Evolutionary conservation across 2,113 vertebrate species (phyloP).

Genomic region (Dasyurus viverrinus): DNA sequence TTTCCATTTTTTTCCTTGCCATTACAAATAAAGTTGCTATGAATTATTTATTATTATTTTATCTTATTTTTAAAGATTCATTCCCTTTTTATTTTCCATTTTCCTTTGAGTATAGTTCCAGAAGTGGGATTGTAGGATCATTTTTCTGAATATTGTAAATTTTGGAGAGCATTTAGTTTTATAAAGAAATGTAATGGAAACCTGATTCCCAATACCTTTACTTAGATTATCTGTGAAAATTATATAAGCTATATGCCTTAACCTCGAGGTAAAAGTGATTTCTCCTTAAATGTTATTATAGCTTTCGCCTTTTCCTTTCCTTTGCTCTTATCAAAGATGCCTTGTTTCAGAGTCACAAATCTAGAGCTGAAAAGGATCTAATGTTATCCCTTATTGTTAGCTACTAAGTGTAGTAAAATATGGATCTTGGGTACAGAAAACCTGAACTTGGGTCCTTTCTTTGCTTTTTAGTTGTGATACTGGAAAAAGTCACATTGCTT

Average conservation of each 20-base stretch:
- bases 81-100: neutral
- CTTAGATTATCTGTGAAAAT: neutral
- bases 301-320: neutral
- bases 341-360: neutral
- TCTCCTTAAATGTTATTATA: neutral
- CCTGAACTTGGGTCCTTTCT: neutral
- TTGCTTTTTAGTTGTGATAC: neutral
- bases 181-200: neutral
- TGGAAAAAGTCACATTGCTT: neutral
- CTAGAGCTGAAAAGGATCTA: neutral
- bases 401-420: neutral
- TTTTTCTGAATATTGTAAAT: neutral
- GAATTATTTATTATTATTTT: neutral
- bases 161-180: neutral
- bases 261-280: neutral
- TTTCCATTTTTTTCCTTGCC: neutral
- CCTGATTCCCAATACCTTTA: neutral
- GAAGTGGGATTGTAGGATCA: neutral
- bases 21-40: neutral
- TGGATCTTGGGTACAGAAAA: neutral
- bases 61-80: neutral
- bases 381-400: neutral
- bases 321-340: neutral
- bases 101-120: neutral
- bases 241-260: neutral